Conservation (phyloP, 2,888 invertebrate genomes). For the Trachelus stipa region DNA sequence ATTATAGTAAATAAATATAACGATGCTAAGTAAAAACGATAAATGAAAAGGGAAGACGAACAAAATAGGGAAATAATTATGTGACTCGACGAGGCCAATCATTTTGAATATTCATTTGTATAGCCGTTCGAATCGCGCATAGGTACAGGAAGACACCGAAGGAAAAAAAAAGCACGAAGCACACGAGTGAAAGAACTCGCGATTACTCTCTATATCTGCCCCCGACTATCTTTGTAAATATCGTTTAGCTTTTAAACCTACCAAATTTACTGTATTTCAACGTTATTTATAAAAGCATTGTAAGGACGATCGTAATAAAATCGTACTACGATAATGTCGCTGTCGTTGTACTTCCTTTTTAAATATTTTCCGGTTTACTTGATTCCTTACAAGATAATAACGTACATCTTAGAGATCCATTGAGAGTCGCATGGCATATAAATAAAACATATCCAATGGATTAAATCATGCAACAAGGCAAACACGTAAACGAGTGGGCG, state of each 20-base stretch:
- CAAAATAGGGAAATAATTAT: background rate
- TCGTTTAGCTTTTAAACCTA: constrained; percentile 38
- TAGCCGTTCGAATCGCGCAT: background rate
- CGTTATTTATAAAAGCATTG: constrained; percentile 38
- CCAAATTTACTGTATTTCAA: constrained; percentile 45
- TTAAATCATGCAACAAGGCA: background rate
- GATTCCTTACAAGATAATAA: background rate
- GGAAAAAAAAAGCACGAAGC: background rate
- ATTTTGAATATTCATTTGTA: background rate
- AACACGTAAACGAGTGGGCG: background rate
- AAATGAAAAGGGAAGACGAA: background rate
- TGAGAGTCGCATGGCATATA: background rate
- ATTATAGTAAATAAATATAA: background rate
- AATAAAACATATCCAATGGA: background rate
- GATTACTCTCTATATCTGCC: constrained; percentile 12
- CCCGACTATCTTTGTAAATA: constrained; percentile 36
- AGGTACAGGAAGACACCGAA: background rate
- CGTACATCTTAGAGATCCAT: background rate
- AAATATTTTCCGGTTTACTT: background rate
- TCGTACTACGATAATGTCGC: constrained; percentile 3
- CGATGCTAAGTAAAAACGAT: background rate
- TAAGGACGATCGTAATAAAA: constrained; percentile 8
- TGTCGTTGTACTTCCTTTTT: background rate
- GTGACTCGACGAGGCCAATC: background rate
- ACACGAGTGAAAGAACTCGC: background rate